Base-by-base conservation (phyloP, 2,113 vertebrate species). In the Melanostigma gelatinosum region DNA sequence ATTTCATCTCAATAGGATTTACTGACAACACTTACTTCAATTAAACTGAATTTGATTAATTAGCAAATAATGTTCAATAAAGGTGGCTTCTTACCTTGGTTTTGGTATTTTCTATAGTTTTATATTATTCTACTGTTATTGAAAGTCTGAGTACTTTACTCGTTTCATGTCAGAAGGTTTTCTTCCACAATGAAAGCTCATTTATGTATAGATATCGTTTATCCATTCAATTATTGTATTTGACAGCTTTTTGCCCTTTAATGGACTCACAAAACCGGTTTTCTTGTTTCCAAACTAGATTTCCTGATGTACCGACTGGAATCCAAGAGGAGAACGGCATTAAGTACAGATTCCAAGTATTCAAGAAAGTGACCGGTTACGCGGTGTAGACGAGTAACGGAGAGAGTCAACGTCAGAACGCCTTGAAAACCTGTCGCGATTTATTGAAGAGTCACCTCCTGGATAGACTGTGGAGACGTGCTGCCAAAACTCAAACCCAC, bases 251-350 rank as follows among this genome's bases (percentile, higher is more conserved):
- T 9, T 38, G 12, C 60, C 6, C 12, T 3, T 2, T 29, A 15
- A 54, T 58, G 1, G 66, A 75, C 36, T 8, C 36, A 48, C 11
- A 29, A 54, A 65, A 34, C 1, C 0, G 9, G 40, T 70, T 22
- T 62, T 42, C 63, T 80, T 58, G 5, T 77, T 75, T 79, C 42
- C 70, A 58, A 65, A 29, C 34, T 15, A 96, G 95, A 8, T 96
- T 94, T 89, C 93, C 92, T 12, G 90, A 88, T n/a, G 93, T 96
- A 1, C 94, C 94, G 1, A 67, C 77, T 78, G 93, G 79, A 67
- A 90, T 95, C 86, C 95, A 96, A 84, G 95, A 96, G 85, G 95
- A 96, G 78, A 93, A 95, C 1, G 93, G 94, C 38, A 89, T 96
- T 6, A 91, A 89, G 70, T 96, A 94, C 78, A 91, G 92, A 86